Base-by-base conservation (phyloP, 1,140 invertebrate genomes). In the Euwallacea fornicatus region DNA sequence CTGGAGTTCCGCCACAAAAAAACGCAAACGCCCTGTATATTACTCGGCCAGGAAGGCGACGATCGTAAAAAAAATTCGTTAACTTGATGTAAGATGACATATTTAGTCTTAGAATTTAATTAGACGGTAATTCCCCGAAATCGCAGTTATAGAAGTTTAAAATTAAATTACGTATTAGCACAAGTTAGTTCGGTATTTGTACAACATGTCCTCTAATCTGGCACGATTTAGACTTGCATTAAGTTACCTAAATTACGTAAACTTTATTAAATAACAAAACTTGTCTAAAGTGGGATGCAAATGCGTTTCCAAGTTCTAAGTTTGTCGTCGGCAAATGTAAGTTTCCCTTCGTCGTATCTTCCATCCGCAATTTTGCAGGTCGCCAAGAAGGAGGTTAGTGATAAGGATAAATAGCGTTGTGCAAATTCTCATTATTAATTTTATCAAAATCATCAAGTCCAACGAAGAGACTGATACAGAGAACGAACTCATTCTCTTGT, bases 201-300 rank as follows among this genome's bases (percentile, higher is more conserved):
- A 33, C 21, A 33, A 33, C 21, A 33, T 33, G 21, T 33, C 21
- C 21, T 50, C 46, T 50, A 50, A 13, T 50, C 13, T 50, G 9
- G 46, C 46, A 13, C 46, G 46, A 50, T 50, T 50, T 50, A 50
- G 46, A 1, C 46, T 50, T 50, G 46, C 13, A 50, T 50, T 50
- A 50, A 50, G 9, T 50, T 50, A 50, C 46, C 46, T 50, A 50
- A 50, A 50, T 50, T 50, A 50, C 46, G 46, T 50, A 50, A 50
- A 50, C 46, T 50, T 50, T 50, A 50, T 50, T 50, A 50, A 11
- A 50, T 13, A 50, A 50, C 46, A 10, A 50, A 50, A 50, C 46
- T 50, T 50, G 13, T 50, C 9, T 13, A 50, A 50, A 50, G 9
- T 50, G 9, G 46, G 46, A 50, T 50, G 46, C 46, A 50, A 50